A percentile compares a stretch with the other conserved stretches of the same genome.
phyloP scores from a whole-genome alignment of 2,888 invertebrate species.

The Ophion slaviceki region DNA sequence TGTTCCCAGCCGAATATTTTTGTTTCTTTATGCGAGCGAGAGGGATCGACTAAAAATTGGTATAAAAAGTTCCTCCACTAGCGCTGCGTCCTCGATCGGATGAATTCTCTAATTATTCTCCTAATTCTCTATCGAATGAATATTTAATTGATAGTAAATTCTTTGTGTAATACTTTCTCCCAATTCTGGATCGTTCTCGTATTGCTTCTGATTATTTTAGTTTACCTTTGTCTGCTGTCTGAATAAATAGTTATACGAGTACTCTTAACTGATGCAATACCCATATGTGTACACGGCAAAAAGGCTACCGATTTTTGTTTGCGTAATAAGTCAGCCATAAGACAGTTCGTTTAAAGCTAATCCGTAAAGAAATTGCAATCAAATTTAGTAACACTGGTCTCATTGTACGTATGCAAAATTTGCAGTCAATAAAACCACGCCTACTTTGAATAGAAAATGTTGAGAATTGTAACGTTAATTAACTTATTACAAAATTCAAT shows the following conservation, averaged over 20 bases:
- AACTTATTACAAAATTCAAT: not conserved
- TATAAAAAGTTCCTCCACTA: slow-evolving; percentile 14
- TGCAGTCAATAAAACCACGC: not conserved
- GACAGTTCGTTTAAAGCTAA: not conserved
- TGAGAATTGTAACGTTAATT: not conserved
- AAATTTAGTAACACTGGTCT: not conserved
- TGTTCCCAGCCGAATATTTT: slow-evolving; percentile 26
- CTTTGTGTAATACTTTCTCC: not conserved
- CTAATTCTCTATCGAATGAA: not conserved
- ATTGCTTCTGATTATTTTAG: slow-evolving; percentile 1
- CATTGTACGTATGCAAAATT: not conserved
- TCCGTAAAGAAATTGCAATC: not conserved
- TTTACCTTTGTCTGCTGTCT: slow-evolving; percentile 1
- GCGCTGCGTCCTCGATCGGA: not conserved
- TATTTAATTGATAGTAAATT: not conserved
- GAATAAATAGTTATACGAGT: not conserved
- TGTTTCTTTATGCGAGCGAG: slow-evolving; percentile 38
- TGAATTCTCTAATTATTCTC: not conserved
- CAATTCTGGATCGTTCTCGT: not conserved
- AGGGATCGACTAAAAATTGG: slow-evolving; percentile 44
- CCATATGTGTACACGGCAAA: not conserved
- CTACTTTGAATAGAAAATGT: not conserved
- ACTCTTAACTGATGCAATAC: not conserved
- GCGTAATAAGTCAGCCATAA: not conserved
- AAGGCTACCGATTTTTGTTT: not conserved